Conservation (phyloP, 92 coral and sea anemone genomes). For the Chrysogorgia sp. region DNA sequence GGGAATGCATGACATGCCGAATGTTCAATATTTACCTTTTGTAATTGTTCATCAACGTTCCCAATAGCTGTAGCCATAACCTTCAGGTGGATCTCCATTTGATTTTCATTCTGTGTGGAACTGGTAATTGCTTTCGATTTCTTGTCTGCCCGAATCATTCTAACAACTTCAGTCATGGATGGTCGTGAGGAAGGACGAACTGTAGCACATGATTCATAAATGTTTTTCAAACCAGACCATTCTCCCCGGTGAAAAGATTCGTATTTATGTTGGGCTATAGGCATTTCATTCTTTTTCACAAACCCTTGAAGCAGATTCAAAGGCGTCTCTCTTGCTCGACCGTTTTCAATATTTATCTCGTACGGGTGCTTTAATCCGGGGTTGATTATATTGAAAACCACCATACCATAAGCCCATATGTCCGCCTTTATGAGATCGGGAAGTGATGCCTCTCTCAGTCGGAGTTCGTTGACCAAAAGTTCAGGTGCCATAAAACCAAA, state of each 20-base stretch:
- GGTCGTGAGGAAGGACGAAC: background rate
- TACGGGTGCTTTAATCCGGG: no score
- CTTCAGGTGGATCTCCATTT: conserved; percentile 2
- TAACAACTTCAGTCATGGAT: background rate
- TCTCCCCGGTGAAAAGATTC: background rate
- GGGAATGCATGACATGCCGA: background rate
- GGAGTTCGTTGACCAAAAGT: no score
- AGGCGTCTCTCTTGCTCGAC: background rate
- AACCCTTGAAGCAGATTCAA: background rate
- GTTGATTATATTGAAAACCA: no score
- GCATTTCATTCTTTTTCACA: background rate
- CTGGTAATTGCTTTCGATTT: background rate
- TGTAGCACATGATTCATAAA: conserved; percentile 1
- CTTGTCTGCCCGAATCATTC: background rate
- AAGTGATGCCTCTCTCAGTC: no score
- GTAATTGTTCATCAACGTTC: background rate
- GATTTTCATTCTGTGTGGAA: background rate
- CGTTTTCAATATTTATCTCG: background rate
- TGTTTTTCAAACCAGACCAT: conserved; percentile 15
- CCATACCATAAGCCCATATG: no score
- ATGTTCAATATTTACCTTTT: background rate
- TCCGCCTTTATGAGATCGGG: no score
- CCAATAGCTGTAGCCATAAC: background rate
- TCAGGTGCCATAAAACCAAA: no score
- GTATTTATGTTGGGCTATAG: background rate